Base-by-base conservation (phyloP, 2,113 vertebrate genomes). In the Campylomormyrus numenius region DNA sequence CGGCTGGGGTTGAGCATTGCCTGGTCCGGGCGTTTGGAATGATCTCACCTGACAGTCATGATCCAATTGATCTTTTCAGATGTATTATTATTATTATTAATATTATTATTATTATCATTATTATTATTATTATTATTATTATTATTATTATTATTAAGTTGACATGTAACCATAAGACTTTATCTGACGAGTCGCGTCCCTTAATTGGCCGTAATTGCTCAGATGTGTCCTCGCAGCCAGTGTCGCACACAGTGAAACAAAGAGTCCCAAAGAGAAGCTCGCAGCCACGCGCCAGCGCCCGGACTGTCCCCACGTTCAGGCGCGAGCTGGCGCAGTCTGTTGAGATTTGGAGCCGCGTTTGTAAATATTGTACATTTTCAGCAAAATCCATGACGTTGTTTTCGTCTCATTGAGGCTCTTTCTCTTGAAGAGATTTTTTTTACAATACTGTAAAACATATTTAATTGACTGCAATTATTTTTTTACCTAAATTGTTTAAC, bases 1-100 rank as follows among this genome's bases (percentile, higher is more conserved):
- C 94, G 94, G 94, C 94, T 94, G 94, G 94, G 94, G 94, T 92
- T 93, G 92, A 90, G 91, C 92, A 89, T 87, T 42, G 48, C 49
- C 85, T 87, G 85, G 85, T 87, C 39, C 56, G 35, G 87, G 52
- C 85, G 19, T 11, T 27, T 66, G 56, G 56, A 45, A 35, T 88
- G 56, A 62, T 53, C 53, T 35, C 31, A 62, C 53, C 35, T 13
- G 31, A 17, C 87, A 88, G 87, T 46, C 39, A 24, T 52, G n/a
- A 88, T 66, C 87, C 53, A 24, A 27, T 39, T 53, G 21, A 52
- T 27, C 31, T 50, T 80, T 80, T 50, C 46, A 42, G 35, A 80
- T 80, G 39, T 39, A 49, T 77, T 21, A 39, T 49, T 50, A 74
- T 88, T 49, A 74, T 74, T 49, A 74, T 52, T 77, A 50, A 21